Evolutionary conservation across 2,797 vertebrate species (phyloP).

Genomic region (Pseudochirops corinnae): DNA sequence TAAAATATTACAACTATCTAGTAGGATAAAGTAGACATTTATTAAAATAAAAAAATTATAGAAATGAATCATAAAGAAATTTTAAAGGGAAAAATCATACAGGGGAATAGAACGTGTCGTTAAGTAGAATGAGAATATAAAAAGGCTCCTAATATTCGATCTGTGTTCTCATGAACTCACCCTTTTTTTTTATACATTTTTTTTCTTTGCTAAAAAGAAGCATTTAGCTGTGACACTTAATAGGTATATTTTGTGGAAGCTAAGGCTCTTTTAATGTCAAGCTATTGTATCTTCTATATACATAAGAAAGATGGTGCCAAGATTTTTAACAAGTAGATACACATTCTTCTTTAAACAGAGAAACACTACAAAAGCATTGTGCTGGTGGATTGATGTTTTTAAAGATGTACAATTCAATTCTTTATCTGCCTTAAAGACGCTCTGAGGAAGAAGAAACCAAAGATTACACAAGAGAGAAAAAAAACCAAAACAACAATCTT

Average conservation of each 20-base stretch:
- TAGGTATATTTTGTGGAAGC: conserved; percentile 70
- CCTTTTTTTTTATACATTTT: conserved; percentile 7
- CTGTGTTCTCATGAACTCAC: conserved; percentile 42
- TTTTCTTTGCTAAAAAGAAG: conserved; percentile 43
- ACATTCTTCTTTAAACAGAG: conserved; percentile 69
- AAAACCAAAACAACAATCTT: conserved; percentile 37
- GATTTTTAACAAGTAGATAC: conserved; percentile 68
- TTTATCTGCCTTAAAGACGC: conserved; percentile 56
- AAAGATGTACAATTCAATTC: conserved; percentile 72
- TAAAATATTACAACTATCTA: conserved; percentile 39
- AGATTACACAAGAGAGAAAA: conserved; percentile 65
- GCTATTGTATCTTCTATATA: conserved; percentile 67
- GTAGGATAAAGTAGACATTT: conserved; percentile 29
- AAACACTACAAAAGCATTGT: conserved; percentile 68
- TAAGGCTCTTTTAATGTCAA: conserved; percentile 69
- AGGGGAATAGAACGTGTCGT: conserved; percentile 50
- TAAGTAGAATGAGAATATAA: conserved; percentile 68
- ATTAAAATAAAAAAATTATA: conserved; percentile 49
- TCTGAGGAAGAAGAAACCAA: conserved; percentile 31
- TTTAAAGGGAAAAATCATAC: conserved; percentile 62
- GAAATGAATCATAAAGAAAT: conserved; percentile 62
- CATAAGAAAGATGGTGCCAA: conserved; percentile 55
- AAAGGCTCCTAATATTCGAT: conserved; percentile 63
- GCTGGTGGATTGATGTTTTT: conserved; percentile 64
- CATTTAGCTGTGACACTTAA: conserved; percentile 69